Evolutionary conservation across 2,888 invertebrate species (phyloP), one percentile per base, ranked within the genome.

Genomic region (Papilio protenor): DNA sequence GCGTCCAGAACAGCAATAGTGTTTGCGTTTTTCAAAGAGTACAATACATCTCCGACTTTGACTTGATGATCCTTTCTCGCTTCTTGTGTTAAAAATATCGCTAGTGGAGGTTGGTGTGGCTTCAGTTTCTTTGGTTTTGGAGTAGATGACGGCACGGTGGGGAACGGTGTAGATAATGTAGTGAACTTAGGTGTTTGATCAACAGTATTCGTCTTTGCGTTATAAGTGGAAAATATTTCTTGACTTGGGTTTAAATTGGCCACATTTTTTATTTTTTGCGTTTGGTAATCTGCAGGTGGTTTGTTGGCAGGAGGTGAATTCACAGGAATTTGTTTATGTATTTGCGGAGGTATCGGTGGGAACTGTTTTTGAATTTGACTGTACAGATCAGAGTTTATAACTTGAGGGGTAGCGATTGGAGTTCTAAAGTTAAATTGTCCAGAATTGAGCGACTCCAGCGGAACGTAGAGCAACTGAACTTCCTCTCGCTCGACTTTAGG

Each of bases 51-150:
- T 21, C 96, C 94, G 3, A 97, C 95, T 85, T 96, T 96, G 0
- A 96, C 94, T 80, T 95, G 92, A 47, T 91, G 89, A 52, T 93
- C 92, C 82, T 90, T 93, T 77, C 91, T 93, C 5, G 88, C 84
- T 83, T 92, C 91, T 84, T 95, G 95, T n/a, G 94, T 95, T 93
- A 98, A 95, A 86, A 97, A 98, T 81, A 98, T 97, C 1, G 98
- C 97, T 70, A 98, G 89, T 0, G 98, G 98, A 1, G 98, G 98
- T 87, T 98, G 98, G 89, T 98, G 97, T 0, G 98, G 97, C 84
- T 96, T 97, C 1, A 96, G 90, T 85, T 96, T 96, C 76, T 95
- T 96, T 0, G 95, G 92, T 82, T 89, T 94, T 0, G 89, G 88
- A 21, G 78, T 78, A 11, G 78, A 40, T 49, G 94, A 90, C 3